A percentile compares a stretch with the other conserved stretches of the same genome.
Evolutionary conservation across 2,797 vertebrate species (phyloP).

Genomic region (Periophthalmus magnuspinnatus): DNA sequence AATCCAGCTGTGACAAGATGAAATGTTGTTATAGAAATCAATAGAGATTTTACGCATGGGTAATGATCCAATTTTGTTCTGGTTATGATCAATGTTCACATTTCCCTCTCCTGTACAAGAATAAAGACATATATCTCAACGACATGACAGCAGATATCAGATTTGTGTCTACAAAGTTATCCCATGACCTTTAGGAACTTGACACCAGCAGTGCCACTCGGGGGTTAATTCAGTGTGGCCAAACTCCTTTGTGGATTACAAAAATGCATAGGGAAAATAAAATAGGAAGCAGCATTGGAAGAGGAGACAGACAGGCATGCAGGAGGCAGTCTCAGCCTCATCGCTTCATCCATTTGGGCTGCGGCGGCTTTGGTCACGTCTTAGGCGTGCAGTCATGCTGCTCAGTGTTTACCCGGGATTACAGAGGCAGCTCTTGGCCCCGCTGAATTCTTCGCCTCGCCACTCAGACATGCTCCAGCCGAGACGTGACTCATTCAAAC

Average conservation of each 20-base stretch:
- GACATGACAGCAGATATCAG: conserved; percentile 39
- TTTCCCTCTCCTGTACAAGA: conserved; percentile 14
- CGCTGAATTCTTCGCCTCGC: conserved; percentile 68
- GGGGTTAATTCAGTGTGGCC: conserved; percentile 60
- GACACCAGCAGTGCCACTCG: conserved; percentile 39
- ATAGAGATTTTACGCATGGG: background rate
- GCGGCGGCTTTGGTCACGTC: conserved; percentile 68
- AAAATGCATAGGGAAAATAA: conserved; percentile 27
- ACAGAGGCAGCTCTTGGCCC: conserved; percentile 70
- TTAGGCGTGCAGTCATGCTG: conserved; percentile 73
- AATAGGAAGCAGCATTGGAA: conserved; percentile 48
- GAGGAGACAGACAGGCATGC: conserved; percentile 44
- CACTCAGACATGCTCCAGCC: conserved; percentile 73
- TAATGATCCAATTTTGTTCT: background rate
- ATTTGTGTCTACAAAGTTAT: conserved; percentile 32
- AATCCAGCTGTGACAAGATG: background rate
- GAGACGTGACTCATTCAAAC: conserved; percentile 74
- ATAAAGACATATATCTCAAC: conserved; percentile 10
- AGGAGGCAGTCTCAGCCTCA: conserved; percentile 52
- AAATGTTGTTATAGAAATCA: no score
- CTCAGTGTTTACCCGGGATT: conserved; percentile 78
- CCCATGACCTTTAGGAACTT: conserved; percentile 52
- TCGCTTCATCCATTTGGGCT: conserved; percentile 67
- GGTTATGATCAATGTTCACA: background rate
- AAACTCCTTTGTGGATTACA: conserved; percentile 43